These are phyloP conservation scores for Anomalospiza imberbis DNA, from an alignment of 2,797 vertebrate genomes.

Conservation along the genomic window DNA sequence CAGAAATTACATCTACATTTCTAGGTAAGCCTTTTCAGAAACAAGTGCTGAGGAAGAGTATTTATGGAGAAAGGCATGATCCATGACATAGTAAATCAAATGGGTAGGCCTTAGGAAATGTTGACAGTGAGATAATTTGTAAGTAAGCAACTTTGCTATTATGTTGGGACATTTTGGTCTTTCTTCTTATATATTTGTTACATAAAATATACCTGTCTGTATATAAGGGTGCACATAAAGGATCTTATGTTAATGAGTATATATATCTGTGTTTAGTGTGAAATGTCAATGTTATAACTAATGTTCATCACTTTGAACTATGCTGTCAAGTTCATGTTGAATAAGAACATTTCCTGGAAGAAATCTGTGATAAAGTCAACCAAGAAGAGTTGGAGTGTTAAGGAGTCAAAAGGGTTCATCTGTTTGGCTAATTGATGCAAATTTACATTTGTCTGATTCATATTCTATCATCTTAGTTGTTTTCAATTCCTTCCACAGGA, in stretches of 20 bases:
- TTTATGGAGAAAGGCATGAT: neutral
- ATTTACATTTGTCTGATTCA: neutral
- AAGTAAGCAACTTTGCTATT: neutral
- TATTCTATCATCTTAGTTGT: neutral
- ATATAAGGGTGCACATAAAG: neutral
- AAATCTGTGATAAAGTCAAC: neutral
- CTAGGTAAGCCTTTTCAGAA: constrained; percentile 6
- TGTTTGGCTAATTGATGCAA: neutral
- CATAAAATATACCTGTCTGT: neutral
- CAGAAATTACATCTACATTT: neutral
- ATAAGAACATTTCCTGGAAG: neutral
- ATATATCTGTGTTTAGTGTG: neutral
- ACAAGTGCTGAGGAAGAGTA: neutral
- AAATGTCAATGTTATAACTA: neutral
- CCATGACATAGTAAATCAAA: neutral
- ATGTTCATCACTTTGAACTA: neutral
- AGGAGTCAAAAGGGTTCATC: neutral
- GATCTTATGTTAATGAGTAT: neutral
- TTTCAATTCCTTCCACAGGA: neutral
- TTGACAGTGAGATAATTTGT: neutral
- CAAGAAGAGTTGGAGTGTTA: neutral
- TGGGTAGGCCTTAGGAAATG: neutral
- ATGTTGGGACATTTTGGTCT: neutral
- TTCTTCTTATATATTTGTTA: neutral
- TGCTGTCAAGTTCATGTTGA: neutral